These are phyloP conservation scores for Trematomus bernacchii DNA, from an alignment of 2,797 vertebrate genomes.

Conservation along the genomic window DNA sequence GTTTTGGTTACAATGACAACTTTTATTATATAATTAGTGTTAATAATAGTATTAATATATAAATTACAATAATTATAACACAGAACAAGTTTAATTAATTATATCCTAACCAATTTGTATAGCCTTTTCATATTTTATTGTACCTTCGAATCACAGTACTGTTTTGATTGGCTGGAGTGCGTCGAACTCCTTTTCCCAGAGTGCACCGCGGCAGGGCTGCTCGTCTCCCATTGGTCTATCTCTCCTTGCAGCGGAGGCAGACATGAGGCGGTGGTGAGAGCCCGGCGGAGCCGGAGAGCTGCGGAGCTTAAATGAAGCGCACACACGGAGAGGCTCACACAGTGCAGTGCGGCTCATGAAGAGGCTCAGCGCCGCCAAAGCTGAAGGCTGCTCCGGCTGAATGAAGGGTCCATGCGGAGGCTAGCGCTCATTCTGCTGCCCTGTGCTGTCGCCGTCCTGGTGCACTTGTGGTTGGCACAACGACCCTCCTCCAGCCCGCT, in stretches of 20 bases:
- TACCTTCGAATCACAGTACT: neutral
- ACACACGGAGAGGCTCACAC: slow-evolving; percentile 53
- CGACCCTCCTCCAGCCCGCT: slow-evolving; percentile 78
- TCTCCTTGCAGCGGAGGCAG: slow-evolving; percentile 70
- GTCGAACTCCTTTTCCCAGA: slow-evolving; percentile 76
- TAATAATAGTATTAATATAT: neutral
- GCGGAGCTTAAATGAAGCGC: slow-evolving; percentile 64
- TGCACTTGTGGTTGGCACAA: slow-evolving; percentile 91
- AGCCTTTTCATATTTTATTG: neutral
- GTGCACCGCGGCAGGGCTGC: slow-evolving; percentile 43
- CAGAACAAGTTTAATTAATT: neutral
- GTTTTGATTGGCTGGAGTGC: neutral
- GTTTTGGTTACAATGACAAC: too few species aligned
- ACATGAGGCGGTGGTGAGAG: slow-evolving; percentile 68
- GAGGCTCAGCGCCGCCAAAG: slow-evolving; percentile 61
- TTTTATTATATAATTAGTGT: too few species aligned
- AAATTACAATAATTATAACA: neutral
- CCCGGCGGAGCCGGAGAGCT: slow-evolving; percentile 68
- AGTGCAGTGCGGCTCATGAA: slow-evolving; percentile 57
- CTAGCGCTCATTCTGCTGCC: slow-evolving; percentile 89
- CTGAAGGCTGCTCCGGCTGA: slow-evolving; percentile 70
- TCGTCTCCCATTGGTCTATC: slow-evolving; percentile 75
- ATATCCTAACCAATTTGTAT: neutral
- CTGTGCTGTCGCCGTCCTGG: slow-evolving; percentile 91
- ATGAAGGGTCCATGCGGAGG: slow-evolving; percentile 91